Conservation (phyloP, 2,113 vertebrate genomes). For the Xiphophorus hellerii region DNA sequence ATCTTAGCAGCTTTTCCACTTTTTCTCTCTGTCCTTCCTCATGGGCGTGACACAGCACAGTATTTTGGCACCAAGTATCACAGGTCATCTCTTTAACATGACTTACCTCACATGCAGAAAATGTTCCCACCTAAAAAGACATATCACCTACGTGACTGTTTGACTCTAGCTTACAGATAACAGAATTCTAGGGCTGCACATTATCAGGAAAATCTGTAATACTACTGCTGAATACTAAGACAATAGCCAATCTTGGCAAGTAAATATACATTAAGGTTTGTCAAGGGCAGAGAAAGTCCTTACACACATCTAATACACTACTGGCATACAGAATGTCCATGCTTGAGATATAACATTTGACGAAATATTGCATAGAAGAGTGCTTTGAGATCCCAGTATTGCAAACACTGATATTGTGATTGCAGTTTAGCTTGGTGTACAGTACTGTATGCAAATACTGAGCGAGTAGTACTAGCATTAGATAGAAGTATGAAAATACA, state of each 20-base stretch:
- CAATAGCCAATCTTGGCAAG: background rate
- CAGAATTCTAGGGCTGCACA: background rate
- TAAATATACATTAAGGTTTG: background rate
- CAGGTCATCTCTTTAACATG: background rate
- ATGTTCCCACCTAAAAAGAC: background rate
- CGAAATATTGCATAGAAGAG: too few relatives aligned
- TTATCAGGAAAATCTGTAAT: background rate
- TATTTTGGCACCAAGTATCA: conserved; percentile 10
- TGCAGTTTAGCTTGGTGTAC: too few relatives aligned
- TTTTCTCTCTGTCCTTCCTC: conserved; percentile 21
- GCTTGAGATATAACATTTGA: too few relatives aligned
- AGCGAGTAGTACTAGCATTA: too few relatives aligned
- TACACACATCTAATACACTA: too few relatives aligned
- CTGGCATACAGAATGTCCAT: too few relatives aligned
- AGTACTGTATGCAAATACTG: too few relatives aligned
- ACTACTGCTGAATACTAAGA: background rate
- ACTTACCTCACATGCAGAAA: conserved; percentile 1
- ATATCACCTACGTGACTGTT: background rate
- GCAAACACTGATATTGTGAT: too few relatives aligned
- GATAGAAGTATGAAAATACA: too few relatives aligned
- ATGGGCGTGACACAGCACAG: conserved; percentile 23
- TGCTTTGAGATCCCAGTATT: too few relatives aligned
- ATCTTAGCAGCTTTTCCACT: conserved; percentile 13
- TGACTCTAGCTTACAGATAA: background rate
- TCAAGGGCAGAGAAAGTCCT: background rate